A percentile compares a stretch with the other conserved stretches of the same genome.
phyloP scores from a whole-genome alignment of 2,797 vertebrate genomes.

The Alauda arvensis region DNA sequence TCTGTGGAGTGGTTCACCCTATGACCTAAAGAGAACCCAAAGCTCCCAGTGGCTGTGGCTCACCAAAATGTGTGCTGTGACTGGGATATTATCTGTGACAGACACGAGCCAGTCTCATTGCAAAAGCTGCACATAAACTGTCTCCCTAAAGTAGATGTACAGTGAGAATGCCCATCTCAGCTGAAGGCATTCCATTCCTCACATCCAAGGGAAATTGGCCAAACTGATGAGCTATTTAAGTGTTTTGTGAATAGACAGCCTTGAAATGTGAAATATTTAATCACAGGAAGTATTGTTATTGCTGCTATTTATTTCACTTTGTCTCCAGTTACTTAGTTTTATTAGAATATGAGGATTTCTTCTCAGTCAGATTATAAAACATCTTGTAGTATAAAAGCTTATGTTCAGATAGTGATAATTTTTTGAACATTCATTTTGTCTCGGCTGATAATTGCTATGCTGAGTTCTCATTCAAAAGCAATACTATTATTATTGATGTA shows the following conservation, averaged over 20 bases:
- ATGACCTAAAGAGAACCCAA: slow-evolving; percentile 69
- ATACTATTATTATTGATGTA: slow-evolving; percentile 2
- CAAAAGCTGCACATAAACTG: neutral
- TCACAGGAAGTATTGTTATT: neutral
- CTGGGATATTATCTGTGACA: too few relatives aligned
- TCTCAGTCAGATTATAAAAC: slow-evolving; percentile 2
- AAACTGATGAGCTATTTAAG: neutral
- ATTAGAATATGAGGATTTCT: neutral
- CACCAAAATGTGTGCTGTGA: neutral
- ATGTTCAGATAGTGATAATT: neutral
- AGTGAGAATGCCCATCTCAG: neutral
- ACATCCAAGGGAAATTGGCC: neutral
- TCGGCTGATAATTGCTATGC: neutral
- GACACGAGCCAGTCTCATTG: neutral
- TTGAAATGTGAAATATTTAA: slow-evolving; percentile 29
- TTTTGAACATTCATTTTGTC: slow-evolving; percentile 3
- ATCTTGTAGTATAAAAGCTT: neutral
- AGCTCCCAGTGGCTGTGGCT: neutral
- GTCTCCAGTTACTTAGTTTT: neutral
- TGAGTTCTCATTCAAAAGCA: neutral
- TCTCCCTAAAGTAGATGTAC: neutral
- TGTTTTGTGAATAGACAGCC: neutral
- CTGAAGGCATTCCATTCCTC: neutral
- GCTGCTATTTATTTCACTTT: neutral
- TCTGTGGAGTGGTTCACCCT: slow-evolving; percentile 74